These are phyloP conservation scores for Bradysia coprophila DNA, from an alignment of 1,140 invertebrate species.

Conservation along the genomic window DNA sequence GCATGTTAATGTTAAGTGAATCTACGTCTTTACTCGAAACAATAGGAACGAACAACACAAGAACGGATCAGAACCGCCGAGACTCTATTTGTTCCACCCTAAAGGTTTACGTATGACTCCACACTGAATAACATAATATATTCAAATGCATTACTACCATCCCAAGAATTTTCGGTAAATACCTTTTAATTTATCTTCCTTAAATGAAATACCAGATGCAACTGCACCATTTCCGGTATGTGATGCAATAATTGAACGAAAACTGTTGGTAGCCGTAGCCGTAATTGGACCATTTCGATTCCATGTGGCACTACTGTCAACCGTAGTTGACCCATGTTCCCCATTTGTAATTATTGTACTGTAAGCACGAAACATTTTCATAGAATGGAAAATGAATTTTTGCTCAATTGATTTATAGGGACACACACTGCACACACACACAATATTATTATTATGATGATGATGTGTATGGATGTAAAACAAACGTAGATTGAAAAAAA, in stretches of 20 bases:
- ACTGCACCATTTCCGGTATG: background rate
- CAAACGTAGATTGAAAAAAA: no score
- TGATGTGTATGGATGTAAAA: no score
- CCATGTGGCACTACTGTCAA: background rate
- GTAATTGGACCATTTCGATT: background rate
- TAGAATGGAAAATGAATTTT: background rate
- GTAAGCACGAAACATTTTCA: background rate
- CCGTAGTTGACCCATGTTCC: background rate
- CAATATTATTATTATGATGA: no score
- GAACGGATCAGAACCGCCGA: no score
- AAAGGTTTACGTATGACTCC: no score
- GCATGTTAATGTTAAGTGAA: no score
- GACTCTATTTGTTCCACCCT: no score
- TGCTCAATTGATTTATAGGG: background rate
- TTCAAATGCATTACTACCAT: no score
- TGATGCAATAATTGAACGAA: background rate
- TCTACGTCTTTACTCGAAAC: no score
- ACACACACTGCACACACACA: background rate
- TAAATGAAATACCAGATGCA: background rate
- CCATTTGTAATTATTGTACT: background rate
- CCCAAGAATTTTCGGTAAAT: no score
- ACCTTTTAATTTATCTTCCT: background rate
- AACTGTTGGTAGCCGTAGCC: background rate
- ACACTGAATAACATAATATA: no score
- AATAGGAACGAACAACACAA: no score